Evolutionary conservation across 2,797 vertebrate species (phyloP).

Genomic region (Anomalospiza imberbis): DNA sequence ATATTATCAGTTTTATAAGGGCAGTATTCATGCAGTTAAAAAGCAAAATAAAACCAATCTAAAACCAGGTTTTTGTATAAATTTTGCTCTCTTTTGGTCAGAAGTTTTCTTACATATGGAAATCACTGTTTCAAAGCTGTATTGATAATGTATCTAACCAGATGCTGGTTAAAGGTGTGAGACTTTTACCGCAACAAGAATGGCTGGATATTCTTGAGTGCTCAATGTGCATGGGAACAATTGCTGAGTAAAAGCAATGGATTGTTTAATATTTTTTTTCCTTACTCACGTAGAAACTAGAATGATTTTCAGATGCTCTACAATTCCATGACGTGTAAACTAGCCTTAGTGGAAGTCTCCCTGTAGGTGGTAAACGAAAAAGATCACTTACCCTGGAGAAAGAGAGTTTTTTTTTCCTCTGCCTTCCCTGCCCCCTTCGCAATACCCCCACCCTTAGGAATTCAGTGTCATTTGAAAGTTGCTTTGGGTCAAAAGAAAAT

Average conservation of each 20-base stretch:
- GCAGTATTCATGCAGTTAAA: background rate
- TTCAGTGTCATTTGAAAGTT: slow-evolving; percentile 18
- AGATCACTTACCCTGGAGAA: background rate
- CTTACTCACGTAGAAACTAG: background rate
- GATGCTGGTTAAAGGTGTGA: background rate
- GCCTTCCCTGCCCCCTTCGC: fast-evolving
- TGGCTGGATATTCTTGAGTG: background rate
- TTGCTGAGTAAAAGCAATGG: background rate
- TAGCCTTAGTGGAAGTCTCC: slow-evolving; percentile 8
- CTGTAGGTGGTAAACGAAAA: background rate
- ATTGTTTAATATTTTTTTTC: slow-evolving; percentile 1
- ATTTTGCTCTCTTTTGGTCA: background rate
- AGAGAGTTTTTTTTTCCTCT: background rate
- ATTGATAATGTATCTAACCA: background rate
- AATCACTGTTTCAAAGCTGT: background rate
- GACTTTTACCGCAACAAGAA: background rate
- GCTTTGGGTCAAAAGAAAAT: background rate
- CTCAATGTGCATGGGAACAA: background rate
- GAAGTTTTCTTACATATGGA: background rate
- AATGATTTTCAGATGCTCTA: slow-evolving; percentile 13
- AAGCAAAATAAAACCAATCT: background rate
- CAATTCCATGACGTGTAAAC: background rate
- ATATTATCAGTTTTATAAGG: background rate
- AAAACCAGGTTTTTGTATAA: background rate
- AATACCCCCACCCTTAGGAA: background rate